Conservation (phyloP, 2,113 vertebrate species). For the Platysternon megacephalum region DNA sequence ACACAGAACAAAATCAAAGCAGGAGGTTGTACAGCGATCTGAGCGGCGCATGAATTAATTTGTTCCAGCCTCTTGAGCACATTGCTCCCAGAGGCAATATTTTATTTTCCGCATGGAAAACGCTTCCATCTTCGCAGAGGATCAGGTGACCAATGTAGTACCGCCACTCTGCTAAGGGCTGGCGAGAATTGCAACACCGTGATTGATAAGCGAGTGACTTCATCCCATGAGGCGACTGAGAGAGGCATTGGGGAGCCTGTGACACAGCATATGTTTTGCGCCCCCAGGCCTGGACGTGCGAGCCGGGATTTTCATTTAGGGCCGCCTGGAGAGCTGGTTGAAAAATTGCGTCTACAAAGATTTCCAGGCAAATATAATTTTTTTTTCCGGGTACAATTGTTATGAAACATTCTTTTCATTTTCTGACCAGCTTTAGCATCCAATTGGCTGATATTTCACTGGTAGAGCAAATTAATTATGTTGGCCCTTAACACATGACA, state of each 20-base stretch:
- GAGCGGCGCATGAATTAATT: slow-evolving; percentile 23
- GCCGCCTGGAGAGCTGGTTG: neutral
- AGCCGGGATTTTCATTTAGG: rapidly evolving
- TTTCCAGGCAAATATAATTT: neutral
- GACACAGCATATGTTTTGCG: rapidly evolving
- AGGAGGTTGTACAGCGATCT: neutral
- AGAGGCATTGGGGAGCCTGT: rapidly evolving
- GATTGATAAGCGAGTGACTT: neutral
- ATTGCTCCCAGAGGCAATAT: slow-evolving; percentile 25
- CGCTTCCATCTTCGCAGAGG: neutral
- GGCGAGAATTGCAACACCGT: neutral
- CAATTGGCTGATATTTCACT: neutral
- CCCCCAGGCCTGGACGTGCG: neutral
- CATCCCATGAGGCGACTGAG: rapidly evolving
- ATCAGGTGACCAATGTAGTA: neutral
- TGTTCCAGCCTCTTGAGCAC: slow-evolving; percentile 29
- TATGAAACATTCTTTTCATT: neutral
- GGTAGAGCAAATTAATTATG: neutral
- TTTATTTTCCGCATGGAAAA: slow-evolving; percentile 36
- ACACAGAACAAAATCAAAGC: neutral
- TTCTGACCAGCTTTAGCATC: neutral
- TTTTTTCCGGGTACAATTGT: neutral
- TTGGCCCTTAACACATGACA: neutral
- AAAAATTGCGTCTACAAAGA: neutral
- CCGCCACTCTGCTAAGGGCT: neutral